These are phyloP conservation scores for Apodemia duryi DNA, from an alignment of 2,888 invertebrate species.

Conservation along the genomic window DNA sequence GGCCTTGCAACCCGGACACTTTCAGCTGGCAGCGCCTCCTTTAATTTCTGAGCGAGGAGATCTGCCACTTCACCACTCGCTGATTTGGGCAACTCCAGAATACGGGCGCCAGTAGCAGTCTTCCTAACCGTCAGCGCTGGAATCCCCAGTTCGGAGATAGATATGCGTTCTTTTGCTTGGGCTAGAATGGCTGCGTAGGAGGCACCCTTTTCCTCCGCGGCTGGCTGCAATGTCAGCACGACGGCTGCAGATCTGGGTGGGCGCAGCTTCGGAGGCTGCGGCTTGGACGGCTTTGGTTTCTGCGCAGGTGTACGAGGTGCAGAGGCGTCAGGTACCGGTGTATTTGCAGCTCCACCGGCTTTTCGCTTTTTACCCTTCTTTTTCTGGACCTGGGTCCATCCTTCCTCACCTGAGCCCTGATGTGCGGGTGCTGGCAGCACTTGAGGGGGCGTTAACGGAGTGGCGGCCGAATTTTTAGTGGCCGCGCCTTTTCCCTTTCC, in stretches of 20 bases:
- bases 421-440: background rate
- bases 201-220: constrained; percentile 18
- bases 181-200: constrained; percentile 16
- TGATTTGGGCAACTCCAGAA: constrained; percentile 23
- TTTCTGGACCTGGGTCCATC: background rate
- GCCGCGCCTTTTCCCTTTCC: background rate
- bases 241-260: background rate
- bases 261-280: background rate
- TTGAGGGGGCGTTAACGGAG: background rate
- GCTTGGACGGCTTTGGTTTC: background rate
- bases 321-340: no score
- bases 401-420: background rate
- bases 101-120: constrained; percentile 24
- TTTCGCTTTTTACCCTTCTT: no score
- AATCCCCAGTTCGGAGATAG: constrained; percentile 16
- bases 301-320: no score
- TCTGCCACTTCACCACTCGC: constrained; percentile 22
- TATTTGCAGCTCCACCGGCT: background rate
- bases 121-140: constrained; percentile 10
- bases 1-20: no score
- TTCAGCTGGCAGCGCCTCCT: constrained; percentile 17
- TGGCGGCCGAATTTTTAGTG: background rate
- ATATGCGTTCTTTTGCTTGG: constrained; percentile 8
- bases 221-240: constrained; percentile 10
- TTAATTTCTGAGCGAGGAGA: constrained; percentile 21